Evolutionary conservation across 2,888 invertebrate species (phyloP), one percentile per base, ranked within the genome.

Genomic region (Lithophane socia): DNA sequence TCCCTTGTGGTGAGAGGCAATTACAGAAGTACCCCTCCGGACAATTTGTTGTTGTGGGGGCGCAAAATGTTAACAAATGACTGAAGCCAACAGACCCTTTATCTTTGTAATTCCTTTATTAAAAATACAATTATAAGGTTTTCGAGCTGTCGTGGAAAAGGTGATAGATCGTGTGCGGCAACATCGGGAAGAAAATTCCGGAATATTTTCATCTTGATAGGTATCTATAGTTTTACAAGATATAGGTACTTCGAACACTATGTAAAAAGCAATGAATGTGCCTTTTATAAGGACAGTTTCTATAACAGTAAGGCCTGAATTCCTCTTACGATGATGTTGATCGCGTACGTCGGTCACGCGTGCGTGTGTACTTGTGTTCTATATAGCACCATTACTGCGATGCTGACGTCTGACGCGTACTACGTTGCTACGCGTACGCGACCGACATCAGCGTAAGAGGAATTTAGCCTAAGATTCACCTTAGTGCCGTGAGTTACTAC

Each of bases 11-110:
- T 64, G 67, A 67, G 64, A 61, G 67, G 64, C 47, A 85, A 85
- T 83, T 85, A 83, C 63, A 85, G 60, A 44, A 85, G 70, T 85
- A 77, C 64, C 64, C 73, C 67, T 69, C 75, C 29, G 67, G 73
- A 61, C 77, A 60, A 83, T 85, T 73, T 85, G 67, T 82, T 73
- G 82, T 77, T 77, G 63, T 60, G 66, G 70, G 65, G 29, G 67
- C 58, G 70, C 49, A 73, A 81, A 83, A 76, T 80, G 71, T 83
- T 83, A 78, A 80, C 83, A 80, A 80, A 78, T 67, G 79, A 71
- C 68, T 78, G 66, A 80, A 78, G 56, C 66, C 70, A 56, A 61
- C 66, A 67, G 66, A 63, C 61, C 80, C 66, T 78, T 80, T 78
- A 78, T 75, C 75, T 79, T 65, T 67, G 66, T 69, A 82, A 80